Evolutionary conservation across 2,888 invertebrate genomes (phyloP).

Genomic region (Xiphydria camelus): DNA sequence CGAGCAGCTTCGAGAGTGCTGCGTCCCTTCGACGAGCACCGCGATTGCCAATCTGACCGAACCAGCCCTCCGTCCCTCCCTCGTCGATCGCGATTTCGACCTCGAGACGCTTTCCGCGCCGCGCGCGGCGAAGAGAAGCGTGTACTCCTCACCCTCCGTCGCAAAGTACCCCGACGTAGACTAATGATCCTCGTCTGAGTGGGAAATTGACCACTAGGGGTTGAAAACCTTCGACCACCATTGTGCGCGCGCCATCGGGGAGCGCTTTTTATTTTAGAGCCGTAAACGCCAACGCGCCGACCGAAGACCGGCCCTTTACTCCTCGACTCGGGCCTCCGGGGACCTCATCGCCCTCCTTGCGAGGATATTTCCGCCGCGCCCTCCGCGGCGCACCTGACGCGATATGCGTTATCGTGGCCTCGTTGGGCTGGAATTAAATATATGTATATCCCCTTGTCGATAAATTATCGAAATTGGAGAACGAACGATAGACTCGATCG

Average conservation of each 20-base stretch:
- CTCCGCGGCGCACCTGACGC: too few relatives aligned
- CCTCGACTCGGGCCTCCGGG: too few relatives aligned
- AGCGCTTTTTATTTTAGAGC: constrained; percentile 16
- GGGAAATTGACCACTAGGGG: constrained; percentile 54
- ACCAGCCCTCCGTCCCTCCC: neutral
- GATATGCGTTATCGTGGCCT: too few relatives aligned
- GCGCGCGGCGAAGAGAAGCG: constrained; percentile 12
- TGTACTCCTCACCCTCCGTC: constrained; percentile 33
- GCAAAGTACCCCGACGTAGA: constrained; percentile 36
- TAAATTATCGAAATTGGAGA: too few relatives aligned
- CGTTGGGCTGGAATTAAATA: too few relatives aligned
- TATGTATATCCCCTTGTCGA: too few relatives aligned
- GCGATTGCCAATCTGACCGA: neutral
- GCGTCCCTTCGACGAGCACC: neutral
- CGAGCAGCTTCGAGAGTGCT: too few relatives aligned
- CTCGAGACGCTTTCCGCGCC: constrained; percentile 7
- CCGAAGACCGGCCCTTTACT: too few relatives aligned
- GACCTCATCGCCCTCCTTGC: too few relatives aligned
- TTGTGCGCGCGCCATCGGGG: constrained; percentile 13
- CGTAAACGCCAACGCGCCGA: too few relatives aligned
- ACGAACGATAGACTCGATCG: too few relatives aligned
- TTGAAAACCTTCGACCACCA: constrained; percentile 46
- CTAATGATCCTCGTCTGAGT: constrained; percentile 56
- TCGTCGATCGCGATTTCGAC: neutral
- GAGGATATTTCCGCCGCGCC: too few relatives aligned